Conservation (phyloP, 2,888 invertebrate species). For the Synanthedon formicaeformis region DNA sequence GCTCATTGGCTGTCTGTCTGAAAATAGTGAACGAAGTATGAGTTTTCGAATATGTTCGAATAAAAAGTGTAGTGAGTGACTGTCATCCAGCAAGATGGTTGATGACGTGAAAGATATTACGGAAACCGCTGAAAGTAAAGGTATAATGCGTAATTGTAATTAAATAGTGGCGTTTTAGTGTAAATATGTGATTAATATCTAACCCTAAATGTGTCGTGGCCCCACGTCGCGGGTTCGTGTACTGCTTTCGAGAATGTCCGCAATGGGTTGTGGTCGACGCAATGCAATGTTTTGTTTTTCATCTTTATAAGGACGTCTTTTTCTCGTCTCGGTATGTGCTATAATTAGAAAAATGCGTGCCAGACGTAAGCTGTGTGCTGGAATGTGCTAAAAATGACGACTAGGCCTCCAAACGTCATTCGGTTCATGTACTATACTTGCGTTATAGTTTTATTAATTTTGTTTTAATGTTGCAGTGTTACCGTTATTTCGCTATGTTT, state of each 20-base stretch:
- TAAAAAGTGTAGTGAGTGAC: slow-evolving; percentile 68
- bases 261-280: slow-evolving; percentile 45
- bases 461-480: neutral
- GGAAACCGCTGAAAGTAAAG: slow-evolving; percentile 68
- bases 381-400: slow-evolving; percentile 34
- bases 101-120: slow-evolving; percentile 67
- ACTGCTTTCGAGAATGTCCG: slow-evolving; percentile 62
- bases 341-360: slow-evolving; percentile 56
- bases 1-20: slow-evolving; percentile 27
- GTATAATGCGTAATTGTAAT: slow-evolving; percentile 60
- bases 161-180: slow-evolving; percentile 58
- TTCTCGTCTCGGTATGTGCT: slow-evolving; percentile 66
- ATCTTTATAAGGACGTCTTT: slow-evolving; percentile 59
- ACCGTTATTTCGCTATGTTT: neutral
- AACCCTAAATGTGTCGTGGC: slow-evolving; percentile 69
- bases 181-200: slow-evolving; percentile 59
- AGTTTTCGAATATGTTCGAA: slow-evolving; percentile 70
- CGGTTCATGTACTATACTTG: neutral
- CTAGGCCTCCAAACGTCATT: neutral
- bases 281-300: slow-evolving; percentile 62
- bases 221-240: slow-evolving; percentile 63
- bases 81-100: slow-evolving; percentile 70
- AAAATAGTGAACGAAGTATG: slow-evolving; percentile 69
- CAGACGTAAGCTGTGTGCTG: slow-evolving; percentile 30
- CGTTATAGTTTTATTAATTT: neutral